Conservation (phyloP, 2,113 vertebrate species). For the Coptodon rendalli region DNA sequence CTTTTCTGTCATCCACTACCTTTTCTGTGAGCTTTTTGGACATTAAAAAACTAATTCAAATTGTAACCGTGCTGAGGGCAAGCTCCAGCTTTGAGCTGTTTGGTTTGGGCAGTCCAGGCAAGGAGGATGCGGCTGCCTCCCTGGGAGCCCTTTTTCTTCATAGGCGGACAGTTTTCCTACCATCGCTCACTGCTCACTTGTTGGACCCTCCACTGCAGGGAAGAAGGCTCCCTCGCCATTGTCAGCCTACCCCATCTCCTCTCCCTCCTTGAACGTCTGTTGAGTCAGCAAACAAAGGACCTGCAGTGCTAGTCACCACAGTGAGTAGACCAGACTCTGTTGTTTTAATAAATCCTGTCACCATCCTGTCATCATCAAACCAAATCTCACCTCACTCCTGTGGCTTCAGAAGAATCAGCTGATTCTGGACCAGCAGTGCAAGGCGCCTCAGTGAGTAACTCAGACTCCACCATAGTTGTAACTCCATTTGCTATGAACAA, state of each 20-base stretch:
- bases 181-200: rapidly evolving
- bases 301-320: not conserved
- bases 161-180: not conserved
- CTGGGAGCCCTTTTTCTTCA: rapidly evolving
- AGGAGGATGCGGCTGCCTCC: not conserved
- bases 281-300: not conserved
- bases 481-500: not conserved
- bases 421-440: not conserved
- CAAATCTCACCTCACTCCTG: not conserved
- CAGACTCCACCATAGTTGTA: not conserved
- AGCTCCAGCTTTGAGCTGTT: not conserved
- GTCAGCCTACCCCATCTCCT: not conserved
- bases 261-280: not conserved
- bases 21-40: not conserved
- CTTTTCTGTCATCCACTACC: not conserved
- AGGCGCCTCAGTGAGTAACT: not conserved
- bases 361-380: not conserved
- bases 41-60: not conserved
- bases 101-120: not conserved
- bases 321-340: not conserved
- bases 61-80: not conserved
- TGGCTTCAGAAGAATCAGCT: not conserved
- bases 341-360: not conserved
- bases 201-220: not conserved
- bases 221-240: not conserved